A percentile compares a stretch with the other conserved stretches of the same genome.
Conservation (phyloP, 2,888 invertebrate genomes). For the Hypolimnas misippus region DNA sequence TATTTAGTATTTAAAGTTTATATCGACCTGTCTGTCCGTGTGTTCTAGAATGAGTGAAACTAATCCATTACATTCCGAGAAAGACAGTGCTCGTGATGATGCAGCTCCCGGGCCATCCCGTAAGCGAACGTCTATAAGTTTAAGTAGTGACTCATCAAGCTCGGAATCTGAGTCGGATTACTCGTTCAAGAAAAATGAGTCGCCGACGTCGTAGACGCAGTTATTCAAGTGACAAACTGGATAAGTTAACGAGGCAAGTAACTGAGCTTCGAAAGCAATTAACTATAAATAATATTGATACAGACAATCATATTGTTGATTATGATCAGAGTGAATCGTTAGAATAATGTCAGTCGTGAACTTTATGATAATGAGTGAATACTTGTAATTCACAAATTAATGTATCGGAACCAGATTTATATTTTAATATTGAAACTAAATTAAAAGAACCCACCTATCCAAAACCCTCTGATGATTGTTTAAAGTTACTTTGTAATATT, state of each 20-base stretch:
- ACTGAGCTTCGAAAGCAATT: neutral
- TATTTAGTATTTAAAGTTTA: neutral
- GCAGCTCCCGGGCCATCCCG: neutral
- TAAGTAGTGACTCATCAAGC: neutral
- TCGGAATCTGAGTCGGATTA: neutral
- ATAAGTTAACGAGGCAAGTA: neutral
- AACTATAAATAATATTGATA: neutral
- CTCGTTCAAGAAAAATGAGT: neutral
- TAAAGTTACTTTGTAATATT: slow-evolving; percentile 29
- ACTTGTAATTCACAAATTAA: neutral
- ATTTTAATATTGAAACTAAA: slow-evolving; percentile 35
- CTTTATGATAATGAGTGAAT: neutral
- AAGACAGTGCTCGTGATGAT: neutral
- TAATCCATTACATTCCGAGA: neutral
- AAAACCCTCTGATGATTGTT: slow-evolving; percentile 26
- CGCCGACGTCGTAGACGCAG: neutral
- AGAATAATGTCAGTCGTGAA: neutral
- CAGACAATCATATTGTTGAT: neutral
- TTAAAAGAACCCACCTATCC: slow-evolving; percentile 34
- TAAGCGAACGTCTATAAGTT: neutral
- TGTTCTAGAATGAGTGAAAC: neutral
- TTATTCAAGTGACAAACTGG: neutral
- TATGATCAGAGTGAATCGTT: neutral
- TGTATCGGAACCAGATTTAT: slow-evolving; percentile 13
- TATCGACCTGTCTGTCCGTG: too few species aligned